phyloP scores from a whole-genome alignment of 2,888 invertebrate species.

The Vesta saturnalis region DNA sequence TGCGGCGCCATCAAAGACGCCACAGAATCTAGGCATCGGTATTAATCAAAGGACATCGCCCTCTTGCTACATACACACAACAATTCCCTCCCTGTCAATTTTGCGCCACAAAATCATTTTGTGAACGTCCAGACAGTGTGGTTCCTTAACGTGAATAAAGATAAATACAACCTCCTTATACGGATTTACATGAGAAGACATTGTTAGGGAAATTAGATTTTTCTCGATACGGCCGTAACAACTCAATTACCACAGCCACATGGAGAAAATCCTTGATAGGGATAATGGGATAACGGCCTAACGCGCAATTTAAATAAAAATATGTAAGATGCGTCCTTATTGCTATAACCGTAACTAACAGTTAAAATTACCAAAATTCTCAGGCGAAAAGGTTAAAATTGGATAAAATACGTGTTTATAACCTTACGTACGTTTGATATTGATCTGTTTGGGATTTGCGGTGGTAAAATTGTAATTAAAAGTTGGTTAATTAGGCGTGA shows the following conservation, averaged over 20 bases:
- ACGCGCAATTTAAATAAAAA: background rate
- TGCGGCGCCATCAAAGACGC: constrained; percentile 41
- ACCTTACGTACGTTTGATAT: too few species aligned
- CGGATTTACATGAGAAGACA: constrained; percentile 11
- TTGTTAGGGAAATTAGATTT: constrained; percentile 30
- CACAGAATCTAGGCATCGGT: constrained; percentile 28
- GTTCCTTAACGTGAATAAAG: constrained; percentile 23
- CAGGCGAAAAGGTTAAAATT: too few species aligned
- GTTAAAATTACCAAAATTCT: background rate
- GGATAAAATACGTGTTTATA: too few species aligned
- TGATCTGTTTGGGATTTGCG: too few species aligned
- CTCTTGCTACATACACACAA: constrained; percentile 8
- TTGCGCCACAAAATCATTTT: constrained; percentile 21
- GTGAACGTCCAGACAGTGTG: constrained; percentile 15
- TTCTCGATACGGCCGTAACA: background rate
- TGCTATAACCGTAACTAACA: background rate
- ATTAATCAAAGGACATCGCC: constrained; percentile 33
- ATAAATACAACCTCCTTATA: constrained; percentile 14
- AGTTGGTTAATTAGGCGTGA: too few species aligned
- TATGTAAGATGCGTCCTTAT: background rate
- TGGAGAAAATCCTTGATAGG: constrained; percentile 7
- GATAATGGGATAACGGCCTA: background rate
- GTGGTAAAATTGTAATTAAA: too few species aligned
- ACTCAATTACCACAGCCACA: background rate
- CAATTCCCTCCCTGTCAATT: constrained; percentile 19